Conservation (phyloP, 2,888 invertebrate genomes). For the Pristionchus maxplancki region DNA sequence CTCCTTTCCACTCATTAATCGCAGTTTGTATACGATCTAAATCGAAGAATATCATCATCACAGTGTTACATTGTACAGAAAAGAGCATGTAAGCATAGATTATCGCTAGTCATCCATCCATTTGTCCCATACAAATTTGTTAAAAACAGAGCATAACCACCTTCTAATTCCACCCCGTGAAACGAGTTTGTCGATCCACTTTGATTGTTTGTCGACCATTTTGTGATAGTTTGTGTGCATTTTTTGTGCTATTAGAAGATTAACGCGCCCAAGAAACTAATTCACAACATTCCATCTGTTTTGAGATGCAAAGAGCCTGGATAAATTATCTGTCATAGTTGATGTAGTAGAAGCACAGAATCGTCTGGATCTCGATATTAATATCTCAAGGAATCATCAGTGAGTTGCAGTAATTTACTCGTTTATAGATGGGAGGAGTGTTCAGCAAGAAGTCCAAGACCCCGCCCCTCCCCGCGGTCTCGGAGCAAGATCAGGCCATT, state of each 20-base stretch:
- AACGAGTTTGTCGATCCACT: constrained; percentile 7
- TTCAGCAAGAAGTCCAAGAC: constrained; percentile 83
- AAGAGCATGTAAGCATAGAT: constrained; percentile 9
- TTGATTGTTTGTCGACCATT: neutral
- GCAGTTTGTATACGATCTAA: constrained; percentile 39
- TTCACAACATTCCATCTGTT: constrained; percentile 27
- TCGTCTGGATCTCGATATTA: constrained; percentile 7
- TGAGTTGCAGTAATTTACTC: neutral
- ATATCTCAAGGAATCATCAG: neutral
- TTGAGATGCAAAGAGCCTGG: neutral
- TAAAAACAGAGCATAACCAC: constrained; percentile 23
- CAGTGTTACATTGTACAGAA: neutral
- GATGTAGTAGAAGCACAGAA: neutral
- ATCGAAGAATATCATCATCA: neutral
- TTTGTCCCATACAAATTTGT: neutral
- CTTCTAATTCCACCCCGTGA: constrained; percentile 29
- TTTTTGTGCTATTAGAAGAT: constrained; percentile 29
- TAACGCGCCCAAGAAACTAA: neutral
- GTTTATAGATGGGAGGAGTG: constrained; percentile 86
- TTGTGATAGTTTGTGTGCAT: constrained; percentile 30
- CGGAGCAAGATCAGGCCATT: constrained; percentile 95
- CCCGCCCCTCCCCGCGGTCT: constrained; percentile 79
- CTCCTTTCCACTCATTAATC: neutral
- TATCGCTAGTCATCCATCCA: constrained; percentile 1
- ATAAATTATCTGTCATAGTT: neutral